Evolutionary conservation across 1,140 invertebrate species (phyloP).

Genomic region (Camponotus pennsylvanicus): DNA sequence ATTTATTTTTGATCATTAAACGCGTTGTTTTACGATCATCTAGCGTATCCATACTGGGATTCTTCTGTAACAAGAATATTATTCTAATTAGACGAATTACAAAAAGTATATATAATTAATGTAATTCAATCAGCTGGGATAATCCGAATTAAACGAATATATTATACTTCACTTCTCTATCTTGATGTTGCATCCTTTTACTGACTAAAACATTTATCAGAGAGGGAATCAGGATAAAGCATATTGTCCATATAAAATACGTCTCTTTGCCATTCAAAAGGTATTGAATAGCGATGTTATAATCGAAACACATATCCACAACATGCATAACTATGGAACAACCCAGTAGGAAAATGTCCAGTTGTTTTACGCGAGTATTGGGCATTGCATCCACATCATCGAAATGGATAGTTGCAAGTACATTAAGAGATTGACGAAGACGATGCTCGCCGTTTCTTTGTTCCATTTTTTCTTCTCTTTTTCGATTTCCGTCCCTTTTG

Average conservation of each 20-base stretch:
- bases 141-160: background rate
- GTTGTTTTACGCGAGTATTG: conserved; percentile 81
- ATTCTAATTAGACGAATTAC: background rate
- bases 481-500: too few relatives aligned
- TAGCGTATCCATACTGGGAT: background rate
- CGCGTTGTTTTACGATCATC: conserved; percentile 23
- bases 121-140: background rate
- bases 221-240: conserved; percentile 87
- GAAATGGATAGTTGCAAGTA: conserved; percentile 53
- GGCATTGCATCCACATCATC: conserved; percentile 79
- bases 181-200: conserved; percentile 85
- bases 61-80: conserved; percentile 47
- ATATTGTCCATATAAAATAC: conserved; percentile 85
- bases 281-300: conserved; percentile 86
- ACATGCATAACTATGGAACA: conserved; percentile 85
- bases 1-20: conserved; percentile 52
- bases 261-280: conserved; percentile 77
- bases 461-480: conserved; percentile 29
- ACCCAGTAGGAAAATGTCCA: conserved; percentile 84
- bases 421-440: conserved; percentile 40
- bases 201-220: conserved; percentile 86
- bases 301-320: conserved; percentile 86
- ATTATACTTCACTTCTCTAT: conserved; percentile 79
- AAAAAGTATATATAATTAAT: background rate
- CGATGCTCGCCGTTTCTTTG: background rate